phyloP scores from a whole-genome alignment of 2,888 invertebrate species.

The Lithophane leautieri region DNA sequence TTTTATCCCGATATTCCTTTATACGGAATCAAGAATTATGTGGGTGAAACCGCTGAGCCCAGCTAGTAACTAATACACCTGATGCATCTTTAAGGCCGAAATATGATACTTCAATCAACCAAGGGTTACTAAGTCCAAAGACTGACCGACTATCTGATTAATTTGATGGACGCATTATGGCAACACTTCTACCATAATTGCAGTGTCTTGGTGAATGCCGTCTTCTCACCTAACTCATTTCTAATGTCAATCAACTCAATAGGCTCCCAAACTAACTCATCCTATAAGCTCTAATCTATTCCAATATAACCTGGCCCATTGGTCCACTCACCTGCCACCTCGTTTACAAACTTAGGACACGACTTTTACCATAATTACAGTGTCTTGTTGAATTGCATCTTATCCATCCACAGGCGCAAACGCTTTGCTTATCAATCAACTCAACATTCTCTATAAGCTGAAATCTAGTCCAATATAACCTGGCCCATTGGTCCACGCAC shows the following conservation, averaged over 20 bases:
- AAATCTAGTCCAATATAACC: slow-evolving; percentile 18
- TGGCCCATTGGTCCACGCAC: slow-evolving; percentile 34
- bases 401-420: no score
- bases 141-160: neutral
- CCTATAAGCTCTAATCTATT: neutral
- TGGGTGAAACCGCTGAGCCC: no score
- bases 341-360: slow-evolving; percentile 43
- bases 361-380: no score
- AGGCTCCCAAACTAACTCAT: neutral
- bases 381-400: no score
- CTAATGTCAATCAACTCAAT: neutral
- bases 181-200: no score
- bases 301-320: slow-evolving; percentile 13
- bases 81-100: neutral
- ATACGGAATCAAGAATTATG: no score
- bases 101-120: neutral
- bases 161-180: neutral
- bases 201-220: no score
- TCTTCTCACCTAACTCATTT: neutral
- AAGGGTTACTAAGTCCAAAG: neutral
- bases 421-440: neutral
- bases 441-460: neutral
- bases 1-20: no score
- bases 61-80: no score
- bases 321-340: slow-evolving; percentile 48